A percentile compares a stretch with the other conserved stretches of the same genome.
These are phyloP conservation scores for Prinia subflava DNA, from an alignment of 2,113 vertebrate genomes.

Conservation along the genomic window DNA sequence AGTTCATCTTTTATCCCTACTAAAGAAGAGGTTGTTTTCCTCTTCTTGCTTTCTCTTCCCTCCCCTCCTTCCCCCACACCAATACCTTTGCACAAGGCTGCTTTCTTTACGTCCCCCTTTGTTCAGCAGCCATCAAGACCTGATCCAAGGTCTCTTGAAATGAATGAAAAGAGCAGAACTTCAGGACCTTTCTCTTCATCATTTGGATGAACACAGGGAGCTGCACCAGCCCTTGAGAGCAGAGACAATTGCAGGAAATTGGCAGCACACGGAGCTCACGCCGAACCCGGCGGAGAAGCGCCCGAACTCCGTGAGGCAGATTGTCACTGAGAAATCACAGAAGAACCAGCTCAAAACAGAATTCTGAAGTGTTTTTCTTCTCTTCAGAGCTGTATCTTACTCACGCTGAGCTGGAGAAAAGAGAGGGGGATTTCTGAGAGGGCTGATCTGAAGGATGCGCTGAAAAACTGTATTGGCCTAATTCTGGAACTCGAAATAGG, in stretches of 20 bases:
- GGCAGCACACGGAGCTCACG: background rate
- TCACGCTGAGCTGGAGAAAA: background rate
- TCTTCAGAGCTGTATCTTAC: background rate
- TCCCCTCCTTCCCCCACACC: background rate
- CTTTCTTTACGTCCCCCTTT: background rate
- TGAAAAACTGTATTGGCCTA: background rate
- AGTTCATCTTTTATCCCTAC: background rate
- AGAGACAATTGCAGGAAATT: background rate
- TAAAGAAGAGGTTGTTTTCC: background rate
- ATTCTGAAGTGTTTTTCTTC: background rate
- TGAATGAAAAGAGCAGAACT: background rate
- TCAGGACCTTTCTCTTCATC: background rate
- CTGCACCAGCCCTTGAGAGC: background rate
- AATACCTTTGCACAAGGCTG: background rate
- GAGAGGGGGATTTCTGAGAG: background rate
- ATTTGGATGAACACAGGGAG: background rate
- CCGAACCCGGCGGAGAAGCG: fast-evolving
- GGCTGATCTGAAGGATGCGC: background rate
- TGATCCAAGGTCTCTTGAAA: background rate
- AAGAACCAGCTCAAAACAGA: background rate
- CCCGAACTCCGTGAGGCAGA: background rate
- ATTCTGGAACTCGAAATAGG: background rate
- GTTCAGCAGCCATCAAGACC: background rate
- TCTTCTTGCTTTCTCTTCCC: background rate
- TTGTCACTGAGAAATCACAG: background rate